phyloP scores from a whole-genome alignment of 1,140 invertebrate genomes.

The Drosophila rhopaloa region DNA sequence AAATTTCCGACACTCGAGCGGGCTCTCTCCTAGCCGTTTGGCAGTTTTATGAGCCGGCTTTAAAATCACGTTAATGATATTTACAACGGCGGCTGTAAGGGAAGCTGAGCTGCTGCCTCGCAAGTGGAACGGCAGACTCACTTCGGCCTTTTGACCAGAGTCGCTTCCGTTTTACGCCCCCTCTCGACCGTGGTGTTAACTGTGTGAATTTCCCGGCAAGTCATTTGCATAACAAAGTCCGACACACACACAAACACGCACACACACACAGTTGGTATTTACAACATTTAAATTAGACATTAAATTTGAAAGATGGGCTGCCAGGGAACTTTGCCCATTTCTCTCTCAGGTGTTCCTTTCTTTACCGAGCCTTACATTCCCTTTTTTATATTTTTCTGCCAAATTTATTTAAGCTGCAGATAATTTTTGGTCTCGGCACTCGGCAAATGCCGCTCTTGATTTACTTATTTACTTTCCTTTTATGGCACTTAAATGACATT shows the following conservation, averaged over 20 bases:
- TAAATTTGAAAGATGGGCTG: conserved; percentile 82
- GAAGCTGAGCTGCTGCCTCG: conserved; percentile 56
- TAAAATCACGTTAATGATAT: conserved; percentile 84
- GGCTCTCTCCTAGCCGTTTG: conserved; percentile 30
- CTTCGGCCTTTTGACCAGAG: conserved; percentile 60
- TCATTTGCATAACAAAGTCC: conserved; percentile 82
- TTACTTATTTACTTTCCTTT: conserved; percentile 81
- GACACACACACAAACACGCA: conserved; percentile 30
- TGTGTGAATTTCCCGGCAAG: conserved; percentile 71
- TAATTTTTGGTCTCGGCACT: conserved; percentile 52
- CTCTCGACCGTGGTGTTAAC: conserved; percentile 65
- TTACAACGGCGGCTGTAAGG: conserved; percentile 61
- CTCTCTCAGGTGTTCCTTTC: conserved; percentile 56
- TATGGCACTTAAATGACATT: conserved; percentile 73
- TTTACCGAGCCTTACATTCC: conserved; percentile 15
- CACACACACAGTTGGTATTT: conserved; percentile 61
- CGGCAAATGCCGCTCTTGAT: conserved; percentile 45
- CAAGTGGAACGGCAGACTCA: conserved; percentile 56
- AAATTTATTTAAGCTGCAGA: conserved; percentile 76
- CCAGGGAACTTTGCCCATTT: conserved; percentile 60
- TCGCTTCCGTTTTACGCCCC: conserved; percentile 20
- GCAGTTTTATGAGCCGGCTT: conserved; percentile 75
- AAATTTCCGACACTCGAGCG: conserved; percentile 72
- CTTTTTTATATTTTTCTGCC: conserved; percentile 39
- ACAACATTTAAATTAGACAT: conserved; percentile 83